Evolutionary conservation across 2,797 vertebrate species (phyloP).

Genomic region (Protosalanx chinensis): DNA sequence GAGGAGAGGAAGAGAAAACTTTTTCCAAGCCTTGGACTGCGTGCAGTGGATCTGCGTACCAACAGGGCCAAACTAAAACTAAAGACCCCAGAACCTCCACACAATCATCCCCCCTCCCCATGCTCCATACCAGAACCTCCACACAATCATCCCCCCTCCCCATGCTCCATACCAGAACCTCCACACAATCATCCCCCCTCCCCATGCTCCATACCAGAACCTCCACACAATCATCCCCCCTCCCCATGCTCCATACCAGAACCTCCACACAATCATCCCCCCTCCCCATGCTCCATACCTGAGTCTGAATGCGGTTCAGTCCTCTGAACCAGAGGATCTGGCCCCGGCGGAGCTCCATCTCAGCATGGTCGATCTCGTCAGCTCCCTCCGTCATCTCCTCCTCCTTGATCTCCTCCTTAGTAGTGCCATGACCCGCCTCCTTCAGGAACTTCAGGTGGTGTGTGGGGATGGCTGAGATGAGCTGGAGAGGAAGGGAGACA

Average conservation of each 20-base stretch:
- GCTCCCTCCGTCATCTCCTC: constrained; percentile 82
- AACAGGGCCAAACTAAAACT: too few relatives aligned
- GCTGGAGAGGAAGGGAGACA: constrained; percentile 58
- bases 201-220: constrained; percentile 52
- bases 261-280: too few relatives aligned
- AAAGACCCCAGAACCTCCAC: too few relatives aligned
- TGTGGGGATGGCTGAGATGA: constrained; percentile 88
- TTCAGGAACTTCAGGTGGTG: constrained; percentile 93
- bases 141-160: too few relatives aligned
- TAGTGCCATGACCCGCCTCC: constrained; percentile 89
- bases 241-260: too few relatives aligned
- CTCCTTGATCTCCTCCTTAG: constrained; percentile 86
- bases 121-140: too few relatives aligned
- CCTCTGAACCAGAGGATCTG: constrained; percentile 99
- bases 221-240: too few relatives aligned
- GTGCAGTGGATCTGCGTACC: too few relatives aligned
- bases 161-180: constrained; percentile 68
- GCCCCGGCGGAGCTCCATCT: constrained; percentile 93
- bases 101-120: too few relatives aligned
- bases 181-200: too few relatives aligned
- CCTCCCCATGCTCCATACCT: constrained; percentile 73
- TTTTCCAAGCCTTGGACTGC: too few relatives aligned
- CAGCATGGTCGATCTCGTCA: constrained; percentile 94
- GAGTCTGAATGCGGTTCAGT: constrained; percentile 98
- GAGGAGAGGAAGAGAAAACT: background rate